Base-by-base conservation (phyloP, 2,113 vertebrate genomes). In the Macquaria ambigua region DNA sequence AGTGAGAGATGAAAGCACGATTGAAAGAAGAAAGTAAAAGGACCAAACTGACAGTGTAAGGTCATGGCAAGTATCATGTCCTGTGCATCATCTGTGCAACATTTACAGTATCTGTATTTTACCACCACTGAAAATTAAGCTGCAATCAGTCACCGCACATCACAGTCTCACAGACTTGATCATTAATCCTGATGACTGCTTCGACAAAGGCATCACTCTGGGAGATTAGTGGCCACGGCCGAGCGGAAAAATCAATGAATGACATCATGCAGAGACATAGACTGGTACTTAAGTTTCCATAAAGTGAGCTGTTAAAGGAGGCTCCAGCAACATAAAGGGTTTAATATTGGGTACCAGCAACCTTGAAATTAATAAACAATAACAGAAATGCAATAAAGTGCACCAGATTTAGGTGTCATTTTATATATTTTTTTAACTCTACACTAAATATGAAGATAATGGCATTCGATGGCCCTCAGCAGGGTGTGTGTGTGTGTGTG, bases 201-300 rank as follows among this genome's bases (percentile, higher is more conserved):
- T 88, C 50, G 89, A 91, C 91, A 82, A 53, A 85, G 2, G 84
- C 86, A 86, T 91, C 81, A 12, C 81, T 90, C 61, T 48, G 64
- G 76, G 80, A 89, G 91, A 93, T 93, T 87, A 92, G 91, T 84
- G 73, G 77, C 74, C 28, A 77, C 16, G 39, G 83, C 58, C 8
- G 20, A 58, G 71, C 70, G 68, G 80, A 46, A 81, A 92, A 90
- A 94, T 94, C 93, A 92, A 92, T 93, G 81, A 72, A 90, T 91
- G 92, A 92, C 74, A 82, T 92, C 74, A 93, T 81, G 85, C 85
- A 67, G 67, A 90, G 71, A 73, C 83, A 82, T 1, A 28, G 62
- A 53, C 34, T 50, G 14, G 23, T 25, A 34, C 77, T 83, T 77
- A 55, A 75, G 58, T 71, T 70, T 74, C 61, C n/a, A 82, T 70